Evolutionary conservation across 2,888 invertebrate species (phyloP).

Genomic region (Sesamia inferens): DNA sequence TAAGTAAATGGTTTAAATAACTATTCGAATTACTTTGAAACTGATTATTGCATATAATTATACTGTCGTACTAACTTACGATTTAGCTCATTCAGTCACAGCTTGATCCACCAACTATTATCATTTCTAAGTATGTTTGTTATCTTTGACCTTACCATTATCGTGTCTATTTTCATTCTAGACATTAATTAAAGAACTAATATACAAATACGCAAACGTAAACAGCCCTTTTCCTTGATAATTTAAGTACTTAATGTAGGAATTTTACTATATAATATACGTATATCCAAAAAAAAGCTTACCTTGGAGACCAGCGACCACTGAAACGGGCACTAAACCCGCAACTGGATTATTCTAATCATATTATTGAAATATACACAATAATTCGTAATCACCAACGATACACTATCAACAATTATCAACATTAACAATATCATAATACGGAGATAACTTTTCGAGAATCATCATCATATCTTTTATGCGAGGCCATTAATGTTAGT

Average conservation of each 20-base stretch:
- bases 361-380: constrained; percentile 78
- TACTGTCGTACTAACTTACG: neutral
- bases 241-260: neutral
- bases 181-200: neutral
- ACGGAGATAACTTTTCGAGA: constrained; percentile 43
- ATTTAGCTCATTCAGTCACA: neutral
- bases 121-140: neutral
- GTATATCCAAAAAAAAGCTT: constrained; percentile 49
- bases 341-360: constrained; percentile 79
- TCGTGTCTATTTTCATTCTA: constrained; percentile 6
- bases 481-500: constrained; percentile 30
- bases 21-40: neutral
- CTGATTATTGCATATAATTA: neutral
- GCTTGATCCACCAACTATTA: neutral
- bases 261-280: neutral
- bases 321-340: constrained; percentile 63
- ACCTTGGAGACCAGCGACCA: constrained; percentile 69
- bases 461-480: constrained; percentile 54
- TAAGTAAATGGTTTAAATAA: neutral
- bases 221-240: neutral
- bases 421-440: constrained; percentile 57
- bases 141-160: constrained; percentile 23
- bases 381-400: constrained; percentile 67
- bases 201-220: neutral
- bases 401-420: constrained; percentile 71